Percentiles rank a stretch among this genome's conserved stretches.
Evolutionary conservation across 1,140 invertebrate genomes (phyloP).

Genomic region (Bombus sylvicola): DNA sequence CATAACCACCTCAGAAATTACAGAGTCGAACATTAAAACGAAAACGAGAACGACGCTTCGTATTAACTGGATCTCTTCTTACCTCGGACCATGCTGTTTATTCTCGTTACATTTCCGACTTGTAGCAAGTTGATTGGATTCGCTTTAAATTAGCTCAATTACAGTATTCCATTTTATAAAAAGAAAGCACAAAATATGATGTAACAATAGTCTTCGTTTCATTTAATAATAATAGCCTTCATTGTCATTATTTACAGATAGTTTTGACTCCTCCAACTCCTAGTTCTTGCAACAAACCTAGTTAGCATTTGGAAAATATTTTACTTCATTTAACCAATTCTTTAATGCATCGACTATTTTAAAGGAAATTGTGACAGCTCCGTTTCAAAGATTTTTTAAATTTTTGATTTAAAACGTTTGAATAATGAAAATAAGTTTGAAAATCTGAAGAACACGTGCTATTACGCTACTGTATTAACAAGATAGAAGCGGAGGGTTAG

Average conservation of each 20-base stretch:
- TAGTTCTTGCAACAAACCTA: too few species aligned
- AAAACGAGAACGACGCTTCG: constrained; percentile 51
- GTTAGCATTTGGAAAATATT: too few species aligned
- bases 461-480: background rate
- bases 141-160: background rate
- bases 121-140: background rate
- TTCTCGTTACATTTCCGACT: background rate
- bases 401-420: background rate
- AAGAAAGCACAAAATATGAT: background rate
- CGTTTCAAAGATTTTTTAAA: background rate
- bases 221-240: too few species aligned
- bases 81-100: background rate
- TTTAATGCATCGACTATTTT: too few species aligned
- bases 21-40: constrained; percentile 67
- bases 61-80: constrained; percentile 57
- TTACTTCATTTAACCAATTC: too few species aligned
- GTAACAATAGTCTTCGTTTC: background rate
- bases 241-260: too few species aligned
- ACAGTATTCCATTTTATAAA: background rate
- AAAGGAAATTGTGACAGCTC: background rate
- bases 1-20: constrained; percentile 76
- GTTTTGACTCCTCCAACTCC: too few species aligned
- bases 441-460: background rate
- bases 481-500: background rate
- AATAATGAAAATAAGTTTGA: background rate